phyloP scores from a whole-genome alignment of 35 echinoderm and acorn worm genomes.

The Ophiothrix spiculata region DNA sequence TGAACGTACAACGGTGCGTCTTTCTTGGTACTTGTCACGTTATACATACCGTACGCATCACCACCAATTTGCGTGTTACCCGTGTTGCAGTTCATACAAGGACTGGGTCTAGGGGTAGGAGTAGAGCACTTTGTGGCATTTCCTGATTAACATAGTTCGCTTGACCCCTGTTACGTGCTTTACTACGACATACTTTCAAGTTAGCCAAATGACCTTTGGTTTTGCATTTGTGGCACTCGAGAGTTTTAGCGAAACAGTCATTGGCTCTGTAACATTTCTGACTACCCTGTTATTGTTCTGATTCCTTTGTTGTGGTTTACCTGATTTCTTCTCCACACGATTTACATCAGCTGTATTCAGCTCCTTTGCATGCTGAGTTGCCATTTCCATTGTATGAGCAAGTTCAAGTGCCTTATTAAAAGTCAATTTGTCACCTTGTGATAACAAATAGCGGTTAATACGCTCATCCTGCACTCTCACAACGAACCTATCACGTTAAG shows the following conservation, averaged over 20 bases:
- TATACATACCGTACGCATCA: neutral
- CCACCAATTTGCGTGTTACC: neutral
- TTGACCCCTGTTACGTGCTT: no score
- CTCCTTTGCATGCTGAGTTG: neutral
- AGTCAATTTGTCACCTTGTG: neutral
- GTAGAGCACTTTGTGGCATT: no score
- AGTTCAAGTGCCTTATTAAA: neutral
- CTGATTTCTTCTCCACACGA: neutral
- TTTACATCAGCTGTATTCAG: neutral
- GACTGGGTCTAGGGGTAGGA: neutral
- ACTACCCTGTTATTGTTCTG: neutral
- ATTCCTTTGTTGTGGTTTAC: neutral
- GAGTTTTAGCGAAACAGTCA: neutral
- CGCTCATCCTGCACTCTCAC: neutral
- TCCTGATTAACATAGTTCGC: no score
- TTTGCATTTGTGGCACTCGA: neutral
- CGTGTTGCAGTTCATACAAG: neutral
- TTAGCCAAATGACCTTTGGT: no score
- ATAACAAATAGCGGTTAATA: neutral
- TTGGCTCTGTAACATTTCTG: neutral
- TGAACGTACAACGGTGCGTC: neutral
- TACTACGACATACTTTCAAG: no score
- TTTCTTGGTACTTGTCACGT: neutral
- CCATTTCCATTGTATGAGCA: neutral
- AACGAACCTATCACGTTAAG: neutral